Conservation (phyloP, 2,888 invertebrate genomes). For the Stramonita haemastoma region DNA sequence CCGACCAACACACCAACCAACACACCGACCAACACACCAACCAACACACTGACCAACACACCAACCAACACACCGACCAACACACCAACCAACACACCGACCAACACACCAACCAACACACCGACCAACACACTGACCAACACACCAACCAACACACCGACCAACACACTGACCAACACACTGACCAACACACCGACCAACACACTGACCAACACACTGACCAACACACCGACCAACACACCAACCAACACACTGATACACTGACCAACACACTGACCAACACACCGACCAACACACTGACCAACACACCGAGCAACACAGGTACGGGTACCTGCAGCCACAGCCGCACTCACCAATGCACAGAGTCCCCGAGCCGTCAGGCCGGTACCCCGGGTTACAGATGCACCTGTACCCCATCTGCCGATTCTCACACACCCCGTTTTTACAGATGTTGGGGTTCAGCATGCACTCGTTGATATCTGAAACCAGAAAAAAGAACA, state of each 20-base stretch:
- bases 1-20: too few relatives aligned
- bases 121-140: not conserved
- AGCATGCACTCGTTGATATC: constrained; percentile 92
- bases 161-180: too few relatives aligned
- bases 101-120: too few relatives aligned
- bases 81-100: too few relatives aligned
- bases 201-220: too few relatives aligned
- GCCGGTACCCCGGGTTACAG: constrained; percentile 88
- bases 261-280: not conserved
- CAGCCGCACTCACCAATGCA: too few relatives aligned
- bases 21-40: too few relatives aligned
- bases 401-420: constrained; percentile 87
- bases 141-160: not conserved
- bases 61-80: too few relatives aligned
- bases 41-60: too few relatives aligned
- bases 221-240: not conserved
- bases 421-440: constrained; percentile 89
- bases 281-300: not conserved
- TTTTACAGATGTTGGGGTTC: constrained; percentile 88
- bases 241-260: not conserved
- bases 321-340: too few relatives aligned
- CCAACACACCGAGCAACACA: too few relatives aligned
- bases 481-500: constrained; percentile 55
- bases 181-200: too few relatives aligned
- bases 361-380: constrained; percentile 80